phyloP scores from a whole-genome alignment of 2,797 vertebrate genomes.

The Sebastiscus tertius region DNA sequence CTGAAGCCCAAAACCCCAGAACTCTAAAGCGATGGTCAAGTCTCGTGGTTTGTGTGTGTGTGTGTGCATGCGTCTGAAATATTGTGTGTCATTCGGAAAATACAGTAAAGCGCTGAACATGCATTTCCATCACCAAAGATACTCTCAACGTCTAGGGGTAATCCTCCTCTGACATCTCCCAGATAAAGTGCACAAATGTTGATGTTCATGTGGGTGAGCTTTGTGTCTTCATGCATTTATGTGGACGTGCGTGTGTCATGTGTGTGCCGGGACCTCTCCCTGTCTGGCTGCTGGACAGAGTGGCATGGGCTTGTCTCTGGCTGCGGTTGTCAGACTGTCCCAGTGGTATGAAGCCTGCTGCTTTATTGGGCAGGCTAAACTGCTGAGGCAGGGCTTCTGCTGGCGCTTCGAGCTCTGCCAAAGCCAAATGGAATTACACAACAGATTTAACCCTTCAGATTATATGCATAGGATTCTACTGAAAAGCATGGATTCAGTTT shows the following conservation, averaged over 20 bases:
- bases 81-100: constrained; percentile 44
- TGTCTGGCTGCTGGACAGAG: constrained; percentile 73
- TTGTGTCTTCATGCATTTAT: constrained; percentile 1
- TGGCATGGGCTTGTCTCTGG: constrained; percentile 77
- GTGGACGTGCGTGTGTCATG: constrained; percentile 16
- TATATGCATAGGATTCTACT: constrained; percentile 16
- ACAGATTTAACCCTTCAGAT: constrained; percentile 74
- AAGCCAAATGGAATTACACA: constrained; percentile 81
- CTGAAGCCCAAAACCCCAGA: constrained; percentile 66
- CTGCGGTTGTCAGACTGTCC: constrained; percentile 78
- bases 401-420: constrained; percentile 72
- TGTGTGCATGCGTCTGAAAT: constrained; percentile 21
- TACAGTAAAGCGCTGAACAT: constrained; percentile 32
- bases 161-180: constrained; percentile 12
- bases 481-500: constrained; percentile 14
- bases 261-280: constrained; percentile 59
- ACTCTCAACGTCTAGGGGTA: background rate
- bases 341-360: constrained; percentile 83
- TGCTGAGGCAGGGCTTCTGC: constrained; percentile 85
- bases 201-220: constrained; percentile 5
- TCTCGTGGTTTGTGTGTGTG: constrained; percentile 49
- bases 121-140: constrained; percentile 36
- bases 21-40: constrained; percentile 46
- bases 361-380: constrained; percentile 83
- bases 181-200: background rate